A percentile compares a stretch with the other conserved stretches of the same genome.
Evolutionary conservation across 2,797 vertebrate species (phyloP).

Genomic region (Limnodromus scolopaceus): DNA sequence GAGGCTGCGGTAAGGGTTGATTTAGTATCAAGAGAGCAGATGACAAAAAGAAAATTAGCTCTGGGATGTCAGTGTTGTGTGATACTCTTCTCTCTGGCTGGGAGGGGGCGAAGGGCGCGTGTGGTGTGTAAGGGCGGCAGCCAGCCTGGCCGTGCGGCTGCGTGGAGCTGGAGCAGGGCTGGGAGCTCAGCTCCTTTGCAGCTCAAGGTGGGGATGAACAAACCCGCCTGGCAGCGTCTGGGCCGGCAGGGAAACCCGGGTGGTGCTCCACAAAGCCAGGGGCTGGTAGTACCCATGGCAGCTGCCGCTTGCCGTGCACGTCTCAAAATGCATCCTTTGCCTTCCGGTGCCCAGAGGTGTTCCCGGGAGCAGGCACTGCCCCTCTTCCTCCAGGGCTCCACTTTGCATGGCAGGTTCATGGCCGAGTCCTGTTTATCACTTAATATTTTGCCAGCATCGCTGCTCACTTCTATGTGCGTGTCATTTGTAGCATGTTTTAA

Average conservation of each 20-base stretch:
- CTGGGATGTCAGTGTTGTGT: not conserved
- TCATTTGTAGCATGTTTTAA: not conserved
- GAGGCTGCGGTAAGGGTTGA: not conserved
- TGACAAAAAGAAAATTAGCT: not conserved
- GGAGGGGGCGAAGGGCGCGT: not conserved
- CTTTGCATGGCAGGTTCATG: not conserved
- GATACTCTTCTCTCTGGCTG: not conserved
- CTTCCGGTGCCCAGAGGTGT: not conserved
- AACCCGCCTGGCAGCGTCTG: not conserved
- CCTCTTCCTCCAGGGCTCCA: not conserved
- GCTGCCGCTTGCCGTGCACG: not conserved
- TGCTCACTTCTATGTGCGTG: not conserved
- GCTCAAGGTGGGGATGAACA: not conserved
- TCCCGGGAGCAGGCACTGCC: not conserved
- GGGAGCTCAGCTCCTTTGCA: not conserved
- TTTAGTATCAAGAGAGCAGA: conserved; percentile 16
- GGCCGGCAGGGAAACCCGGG: not conserved
- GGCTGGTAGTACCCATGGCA: not conserved
- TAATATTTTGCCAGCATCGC: not conserved
- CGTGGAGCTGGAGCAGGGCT: not conserved
- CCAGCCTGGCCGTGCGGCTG: not conserved
- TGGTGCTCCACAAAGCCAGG: not conserved
- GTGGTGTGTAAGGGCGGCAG: not conserved
- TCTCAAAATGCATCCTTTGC: not conserved
- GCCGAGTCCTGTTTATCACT: not conserved